phyloP scores from a whole-genome alignment of 2,888 invertebrate species.

The Sinelater perroti region DNA sequence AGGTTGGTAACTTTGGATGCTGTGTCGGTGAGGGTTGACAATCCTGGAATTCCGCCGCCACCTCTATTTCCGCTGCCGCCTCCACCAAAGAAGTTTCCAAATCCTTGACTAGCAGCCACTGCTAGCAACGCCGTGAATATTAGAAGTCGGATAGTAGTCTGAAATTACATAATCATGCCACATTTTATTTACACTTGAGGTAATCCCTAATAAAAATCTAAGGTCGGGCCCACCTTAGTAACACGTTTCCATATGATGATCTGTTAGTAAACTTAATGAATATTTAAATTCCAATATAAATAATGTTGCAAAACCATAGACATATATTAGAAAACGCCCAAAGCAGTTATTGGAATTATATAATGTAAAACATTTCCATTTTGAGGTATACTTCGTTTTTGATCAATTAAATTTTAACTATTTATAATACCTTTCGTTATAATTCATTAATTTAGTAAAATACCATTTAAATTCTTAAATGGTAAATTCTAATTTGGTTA shows the following conservation, averaged over 20 bases:
- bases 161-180: not conserved
- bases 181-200: not conserved
- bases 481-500: no score
- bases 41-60: not conserved
- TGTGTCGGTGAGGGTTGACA: constrained; percentile 3
- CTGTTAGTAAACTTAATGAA: no score
- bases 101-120: constrained; percentile 8
- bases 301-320: not conserved
- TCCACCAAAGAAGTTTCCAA: not conserved
- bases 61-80: not conserved
- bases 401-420: no score
- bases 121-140: not conserved
- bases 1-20: not conserved
- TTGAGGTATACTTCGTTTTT: no score
- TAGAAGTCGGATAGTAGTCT: not conserved
- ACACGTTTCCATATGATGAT: no score
- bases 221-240: not conserved
- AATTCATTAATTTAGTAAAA: no score
- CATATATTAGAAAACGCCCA: not conserved
- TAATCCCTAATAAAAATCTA: not conserved
- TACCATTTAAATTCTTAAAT: no score
- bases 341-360: no score
- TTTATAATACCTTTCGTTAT: no score
- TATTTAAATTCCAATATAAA: not conserved
- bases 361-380: no score